Base-by-base conservation (phyloP, 2,797 vertebrate genomes). In the Falco rusticolus region DNA sequence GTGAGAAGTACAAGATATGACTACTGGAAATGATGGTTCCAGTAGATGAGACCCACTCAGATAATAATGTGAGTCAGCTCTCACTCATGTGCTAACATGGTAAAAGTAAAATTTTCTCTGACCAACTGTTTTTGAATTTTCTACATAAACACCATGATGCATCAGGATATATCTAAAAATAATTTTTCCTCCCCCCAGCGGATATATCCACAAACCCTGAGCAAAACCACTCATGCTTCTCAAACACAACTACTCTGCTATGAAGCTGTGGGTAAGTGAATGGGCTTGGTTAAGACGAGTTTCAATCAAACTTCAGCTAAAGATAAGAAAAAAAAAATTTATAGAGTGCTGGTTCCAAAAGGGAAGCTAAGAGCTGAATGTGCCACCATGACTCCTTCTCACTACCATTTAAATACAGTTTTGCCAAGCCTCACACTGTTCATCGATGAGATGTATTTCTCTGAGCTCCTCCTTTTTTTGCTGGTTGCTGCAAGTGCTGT, bases 21-120 rank as follows among this genome's bases (percentile, higher is more conserved):
- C 51, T 94, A 54, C 93, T 90, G 91, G 90, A 96, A 95, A 74
- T 77, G 82, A 64, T 74, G 66, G 63, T 94, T 95, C 72, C 91
- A 87, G 91, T 95, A 96, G 59, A 90, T 70, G 85, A 95, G 83
- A 87, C 70, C 87, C 94, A 94, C 77, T 93, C 77, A 93, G 72
- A 96, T 93, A 93, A 84, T 94, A 93, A 93, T 71, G 47, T 96
- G 95, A 95, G 76, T 97, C 94, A 95, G 39, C 84, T 91, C 91
- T 94, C 88, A 76, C 70, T 90, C 85, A 86, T 95, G 77, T 90
- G 83, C 70, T 94, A 89, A 41, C 74, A 63, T 45, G 74, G 87
- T 85, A 80, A 87, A 92, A 93, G 71, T 79, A 4, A 80, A 84
- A 90, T 78, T 91, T 95, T 88, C 70, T 91, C 89, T 95, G 59